A percentile compares a stretch with the other conserved stretches of the same genome.
Evolutionary conservation across 2,888 invertebrate genomes (phyloP).

Genomic region (Mesopsocus fuscifrons): DNA sequence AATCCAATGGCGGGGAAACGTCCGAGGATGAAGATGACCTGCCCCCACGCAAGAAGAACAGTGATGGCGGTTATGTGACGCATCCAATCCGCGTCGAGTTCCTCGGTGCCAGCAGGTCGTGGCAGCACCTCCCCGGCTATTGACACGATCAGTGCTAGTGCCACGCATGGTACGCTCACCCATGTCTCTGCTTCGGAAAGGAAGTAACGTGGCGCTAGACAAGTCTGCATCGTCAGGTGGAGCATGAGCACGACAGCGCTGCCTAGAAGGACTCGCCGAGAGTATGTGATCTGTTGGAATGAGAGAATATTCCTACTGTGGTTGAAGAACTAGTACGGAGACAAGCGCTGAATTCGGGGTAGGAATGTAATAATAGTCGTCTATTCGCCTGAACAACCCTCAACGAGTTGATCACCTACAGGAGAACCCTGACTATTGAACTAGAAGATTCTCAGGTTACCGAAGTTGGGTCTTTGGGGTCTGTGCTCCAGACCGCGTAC

Average conservation of each 20-base stretch:
- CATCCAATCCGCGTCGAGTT: constrained; percentile 9
- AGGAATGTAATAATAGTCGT: too few species aligned
- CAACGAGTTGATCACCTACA: too few species aligned
- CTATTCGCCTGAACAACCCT: too few species aligned
- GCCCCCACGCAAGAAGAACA: constrained; percentile 31
- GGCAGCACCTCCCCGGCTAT: constrained; percentile 15
- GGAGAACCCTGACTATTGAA: too few species aligned
- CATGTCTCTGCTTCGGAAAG: constrained; percentile 26
- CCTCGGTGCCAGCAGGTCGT: constrained; percentile 8
- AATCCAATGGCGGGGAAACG: constrained; percentile 33
- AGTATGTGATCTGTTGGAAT: constrained; percentile 2
- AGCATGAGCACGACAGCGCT: constrained; percentile 16
- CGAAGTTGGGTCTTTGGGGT: too few species aligned
- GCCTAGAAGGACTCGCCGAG: constrained; percentile 13
- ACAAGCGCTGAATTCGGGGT: too few species aligned
- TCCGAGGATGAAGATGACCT: constrained; percentile 33
- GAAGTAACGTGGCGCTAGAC: constrained; percentile 19
- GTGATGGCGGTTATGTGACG: constrained; percentile 26
- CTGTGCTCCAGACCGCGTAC: constrained; percentile 18
- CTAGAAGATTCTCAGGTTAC: too few species aligned
- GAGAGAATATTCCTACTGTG: constrained; percentile 4
- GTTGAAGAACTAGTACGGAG: too few species aligned
- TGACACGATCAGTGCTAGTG: constrained; percentile 22
- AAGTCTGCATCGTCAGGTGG: constrained; percentile 12
- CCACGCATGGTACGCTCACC: constrained; percentile 24